Evolutionary conservation across 2,113 vertebrate genomes (phyloP).

Genomic region (Indri indri): DNA sequence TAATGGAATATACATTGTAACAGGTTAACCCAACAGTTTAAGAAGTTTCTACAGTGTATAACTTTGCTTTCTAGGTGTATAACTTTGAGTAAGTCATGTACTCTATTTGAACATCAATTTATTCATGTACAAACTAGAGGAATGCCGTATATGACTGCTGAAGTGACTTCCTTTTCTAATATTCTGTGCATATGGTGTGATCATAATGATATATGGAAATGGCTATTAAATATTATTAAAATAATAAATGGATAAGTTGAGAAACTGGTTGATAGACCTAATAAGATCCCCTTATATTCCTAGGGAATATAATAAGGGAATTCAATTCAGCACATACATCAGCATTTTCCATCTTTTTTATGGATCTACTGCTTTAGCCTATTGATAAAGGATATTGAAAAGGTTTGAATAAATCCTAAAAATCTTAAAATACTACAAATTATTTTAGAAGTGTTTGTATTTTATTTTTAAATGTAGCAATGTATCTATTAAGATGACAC

Average conservation of each 20-base stretch:
- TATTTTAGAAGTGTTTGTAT: neutral
- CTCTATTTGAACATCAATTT: neutral
- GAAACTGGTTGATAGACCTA: neutral
- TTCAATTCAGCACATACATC: neutral
- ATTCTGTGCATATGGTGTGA: neutral
- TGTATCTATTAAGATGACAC: neutral
- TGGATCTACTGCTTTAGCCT: neutral
- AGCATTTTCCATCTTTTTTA: neutral
- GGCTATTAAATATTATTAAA: neutral
- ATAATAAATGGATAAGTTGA: neutral
- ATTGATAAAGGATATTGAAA: neutral
- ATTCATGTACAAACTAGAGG: neutral
- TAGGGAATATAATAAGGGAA: neutral
- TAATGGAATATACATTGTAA: neutral
- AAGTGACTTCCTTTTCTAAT: neutral
- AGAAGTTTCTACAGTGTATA: neutral
- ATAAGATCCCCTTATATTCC: neutral
- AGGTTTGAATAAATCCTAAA: neutral
- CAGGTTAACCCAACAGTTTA: neutral
- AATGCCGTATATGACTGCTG: neutral
- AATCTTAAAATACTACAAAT: neutral
- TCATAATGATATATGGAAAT: neutral
- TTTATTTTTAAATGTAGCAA: neutral
- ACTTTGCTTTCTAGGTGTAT: neutral
- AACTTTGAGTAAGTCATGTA: neutral